phyloP scores from a whole-genome alignment of 2,888 invertebrate species.

The Drosophila peninsularis region DNA sequence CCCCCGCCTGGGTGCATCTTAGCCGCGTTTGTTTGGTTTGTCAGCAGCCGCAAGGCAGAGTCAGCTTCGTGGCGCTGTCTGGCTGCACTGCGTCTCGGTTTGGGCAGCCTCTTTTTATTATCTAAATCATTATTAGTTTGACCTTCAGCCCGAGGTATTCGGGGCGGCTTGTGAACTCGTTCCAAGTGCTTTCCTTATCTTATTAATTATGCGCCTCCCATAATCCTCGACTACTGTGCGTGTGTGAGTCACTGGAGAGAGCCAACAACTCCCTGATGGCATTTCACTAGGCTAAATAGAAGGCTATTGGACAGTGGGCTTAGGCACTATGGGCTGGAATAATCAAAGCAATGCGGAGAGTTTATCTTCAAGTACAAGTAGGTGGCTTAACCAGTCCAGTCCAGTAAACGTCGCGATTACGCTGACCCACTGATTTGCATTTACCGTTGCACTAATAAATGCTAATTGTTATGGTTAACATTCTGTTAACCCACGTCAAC shows the following conservation, averaged over 20 bases:
- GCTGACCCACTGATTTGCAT: constrained; percentile 1
- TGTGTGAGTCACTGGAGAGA: constrained; percentile 29
- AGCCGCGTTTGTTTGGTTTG: constrained; percentile 65
- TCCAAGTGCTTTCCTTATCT: constrained; percentile 62
- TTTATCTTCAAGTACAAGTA: not conserved
- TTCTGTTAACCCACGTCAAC: constrained; percentile 34
- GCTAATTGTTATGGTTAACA: constrained; percentile 36
- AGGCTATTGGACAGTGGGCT: not conserved
- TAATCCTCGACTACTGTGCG: constrained; percentile 60
- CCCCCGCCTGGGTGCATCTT: not conserved
- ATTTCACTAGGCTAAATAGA: not conserved
- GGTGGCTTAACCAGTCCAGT: not conserved
- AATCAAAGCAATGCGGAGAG: not conserved
- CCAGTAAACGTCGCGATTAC: not conserved
- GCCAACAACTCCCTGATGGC: not conserved
- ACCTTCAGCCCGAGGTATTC: constrained; percentile 74
- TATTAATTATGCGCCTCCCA: constrained; percentile 63
- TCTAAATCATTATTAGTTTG: constrained; percentile 81
- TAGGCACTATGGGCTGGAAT: too few relatives aligned
- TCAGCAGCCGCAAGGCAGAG: constrained; percentile 51
- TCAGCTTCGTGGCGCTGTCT: constrained; percentile 40
- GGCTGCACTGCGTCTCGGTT: constrained; percentile 8
- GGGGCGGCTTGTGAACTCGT: constrained; percentile 50
- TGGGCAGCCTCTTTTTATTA: constrained; percentile 53
- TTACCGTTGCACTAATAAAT: constrained; percentile 29